A percentile compares a stretch with the other conserved stretches of the same genome.
Conservation (phyloP, 30 jellyfish, hydroid and myxozoan species). For the Cassiopea andromeda region DNA sequence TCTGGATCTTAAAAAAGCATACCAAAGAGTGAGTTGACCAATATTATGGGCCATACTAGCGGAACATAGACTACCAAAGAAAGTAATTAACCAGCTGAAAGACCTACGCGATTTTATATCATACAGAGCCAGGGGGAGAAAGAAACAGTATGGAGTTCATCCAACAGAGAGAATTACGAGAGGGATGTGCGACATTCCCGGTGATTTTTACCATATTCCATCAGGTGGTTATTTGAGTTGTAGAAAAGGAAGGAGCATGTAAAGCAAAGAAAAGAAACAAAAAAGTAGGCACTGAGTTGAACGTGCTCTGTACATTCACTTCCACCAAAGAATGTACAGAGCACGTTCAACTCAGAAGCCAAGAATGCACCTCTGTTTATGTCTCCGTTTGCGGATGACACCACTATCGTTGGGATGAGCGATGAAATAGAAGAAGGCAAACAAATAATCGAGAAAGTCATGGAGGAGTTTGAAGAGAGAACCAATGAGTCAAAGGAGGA, state of each 20-base stretch:
- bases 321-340: not conserved
- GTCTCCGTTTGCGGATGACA: not conserved
- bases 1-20: no score
- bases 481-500: not conserved
- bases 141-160: not conserved
- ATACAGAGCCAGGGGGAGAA: not conserved
- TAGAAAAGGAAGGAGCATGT: not conserved
- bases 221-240: not conserved
- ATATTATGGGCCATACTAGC: no score
- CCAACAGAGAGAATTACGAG: not conserved
- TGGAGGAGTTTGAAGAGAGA: not conserved
- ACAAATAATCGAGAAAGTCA: not conserved
- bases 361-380: not conserved
- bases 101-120: not conserved
- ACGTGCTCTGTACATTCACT: no score
- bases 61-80: no score
- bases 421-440: not conserved
- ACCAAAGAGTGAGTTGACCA: no score
- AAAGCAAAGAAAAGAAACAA: not conserved
- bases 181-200: not conserved
- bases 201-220: not conserved
- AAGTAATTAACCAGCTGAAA: not conserved
- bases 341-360: not conserved
- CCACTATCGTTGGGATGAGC: not conserved
- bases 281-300: not conserved